A percentile compares a stretch with the other conserved stretches of the same genome.
Evolutionary conservation across 2,113 vertebrate genomes (phyloP).

Genomic region (Lanius collurio): DNA sequence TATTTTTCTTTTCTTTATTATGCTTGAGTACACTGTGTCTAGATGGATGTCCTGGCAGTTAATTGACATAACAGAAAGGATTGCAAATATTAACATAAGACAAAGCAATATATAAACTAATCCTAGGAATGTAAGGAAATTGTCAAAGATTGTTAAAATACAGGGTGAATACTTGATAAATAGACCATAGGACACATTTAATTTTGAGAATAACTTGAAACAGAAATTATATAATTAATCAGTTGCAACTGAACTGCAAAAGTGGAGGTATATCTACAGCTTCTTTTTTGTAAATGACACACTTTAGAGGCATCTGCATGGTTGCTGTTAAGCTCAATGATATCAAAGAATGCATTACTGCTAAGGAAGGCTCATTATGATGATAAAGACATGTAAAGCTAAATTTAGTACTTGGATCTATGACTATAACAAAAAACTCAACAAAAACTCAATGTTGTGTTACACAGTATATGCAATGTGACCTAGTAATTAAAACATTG

Average conservation of each 20-base stretch:
- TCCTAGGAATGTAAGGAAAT: conserved; percentile 1
- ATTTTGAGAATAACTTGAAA: not conserved
- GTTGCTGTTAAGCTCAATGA: not conserved
- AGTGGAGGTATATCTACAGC: not conserved
- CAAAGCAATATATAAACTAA: conserved; percentile 43
- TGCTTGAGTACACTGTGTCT: conserved; percentile 14
- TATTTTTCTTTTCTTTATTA: conserved; percentile 62
- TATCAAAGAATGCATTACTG: not conserved
- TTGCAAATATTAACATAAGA: conserved; percentile 58
- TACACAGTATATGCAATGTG: not conserved
- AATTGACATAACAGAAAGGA: conserved; percentile 42
- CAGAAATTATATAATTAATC: not conserved
- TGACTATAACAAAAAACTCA: not conserved
- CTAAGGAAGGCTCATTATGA: not conserved
- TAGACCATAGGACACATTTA: not conserved
- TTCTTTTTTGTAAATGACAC: not conserved
- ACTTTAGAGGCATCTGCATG: not conserved
- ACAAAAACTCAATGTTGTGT: not conserved
- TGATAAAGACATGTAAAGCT: not conserved
- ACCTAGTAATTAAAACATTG: not conserved
- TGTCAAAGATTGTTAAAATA: conserved; percentile 33
- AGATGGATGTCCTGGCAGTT: conserved; percentile 30
- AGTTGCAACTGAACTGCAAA: not conserved
- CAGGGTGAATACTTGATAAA: not conserved
- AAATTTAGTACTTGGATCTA: not conserved